Conservation (phyloP, 2,888 invertebrate species). For the Cheilosia pagana region DNA sequence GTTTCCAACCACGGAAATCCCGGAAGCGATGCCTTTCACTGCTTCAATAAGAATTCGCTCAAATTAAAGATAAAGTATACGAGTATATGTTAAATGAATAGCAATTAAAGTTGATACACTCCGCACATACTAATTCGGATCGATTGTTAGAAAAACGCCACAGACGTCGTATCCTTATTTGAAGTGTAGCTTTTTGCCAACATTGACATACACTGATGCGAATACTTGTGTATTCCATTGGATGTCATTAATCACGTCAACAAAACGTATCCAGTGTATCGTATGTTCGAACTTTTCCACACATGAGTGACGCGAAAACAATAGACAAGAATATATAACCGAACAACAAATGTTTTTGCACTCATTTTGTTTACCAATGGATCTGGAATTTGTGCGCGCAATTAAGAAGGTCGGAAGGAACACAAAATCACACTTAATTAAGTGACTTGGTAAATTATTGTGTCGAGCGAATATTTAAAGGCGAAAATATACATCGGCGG, state of each 20-base stretch:
- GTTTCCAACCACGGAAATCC: too few species aligned
- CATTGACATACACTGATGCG: background rate
- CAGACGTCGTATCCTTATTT: background rate
- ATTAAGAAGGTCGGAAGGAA: background rate
- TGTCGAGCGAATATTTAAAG: too few species aligned
- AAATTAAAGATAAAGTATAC: background rate
- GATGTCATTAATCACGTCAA: conserved; percentile 19
- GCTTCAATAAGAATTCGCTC: background rate
- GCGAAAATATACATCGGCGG: too few species aligned
- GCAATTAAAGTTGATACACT: background rate
- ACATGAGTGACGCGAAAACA: conserved; percentile 17
- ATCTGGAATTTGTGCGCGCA: background rate
- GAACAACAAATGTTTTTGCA: background rate
- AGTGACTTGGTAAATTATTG: background rate
- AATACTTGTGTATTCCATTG: background rate
- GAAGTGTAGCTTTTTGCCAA: background rate
- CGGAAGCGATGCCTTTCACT: background rate
- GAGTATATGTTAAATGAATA: conserved; percentile 1
- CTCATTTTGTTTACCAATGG: background rate
- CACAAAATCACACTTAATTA: conserved; percentile 9
- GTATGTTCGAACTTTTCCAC: conserved; percentile 13
- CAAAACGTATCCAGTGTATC: background rate
- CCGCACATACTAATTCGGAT: conserved; percentile 8
- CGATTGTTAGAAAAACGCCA: background rate
- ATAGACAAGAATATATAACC: background rate